Evolutionary conservation across 2,113 vertebrate species (phyloP), one percentile per base, ranked within the genome.

Genomic region (Phaethon lepturus): DNA sequence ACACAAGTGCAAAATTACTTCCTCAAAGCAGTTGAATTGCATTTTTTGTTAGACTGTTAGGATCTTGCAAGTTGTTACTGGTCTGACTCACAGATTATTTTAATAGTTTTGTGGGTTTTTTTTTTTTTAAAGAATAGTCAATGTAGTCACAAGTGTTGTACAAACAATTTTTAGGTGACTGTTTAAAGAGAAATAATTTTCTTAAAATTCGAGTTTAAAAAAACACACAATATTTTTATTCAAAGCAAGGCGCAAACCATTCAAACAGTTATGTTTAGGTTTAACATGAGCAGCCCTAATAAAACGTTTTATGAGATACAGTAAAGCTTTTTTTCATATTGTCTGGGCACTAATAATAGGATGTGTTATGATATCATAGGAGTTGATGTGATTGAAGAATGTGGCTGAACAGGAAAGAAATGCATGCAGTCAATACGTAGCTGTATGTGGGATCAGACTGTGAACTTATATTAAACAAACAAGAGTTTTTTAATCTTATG

Each of bases 151-250:
- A 55, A 72, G 3, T 28, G 3, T 26, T 84, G 10, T 24, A n/a
- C 3, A 42, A 64, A 64, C 17, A n/a, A 1, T 4, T 12, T 80
- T 49, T 45, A 17, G 12, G 13, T 45, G 17, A 3, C 17, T 55
- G 3, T 64, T 77, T 40, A 31, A 71, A 67, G 10, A 68, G 25
- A 52, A 74, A 42, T 24, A 33, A 38, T 49, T 44, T 31, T 17
- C 6, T 26, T 66, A 33, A 77, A 69, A 59, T 50, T 19, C 1
- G 1, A 33, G 2, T 71, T 66, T 33, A 13, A 62, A 50, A 49
- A 26, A 2, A 2, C 2, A 17, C 3, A 4, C 1, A 4, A 3
- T 18, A 17, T 62, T 67, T 56, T 79, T 68, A 50, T 72, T 56
- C 58, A 47, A 80, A 72, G 6, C 9, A 58, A 56, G 23, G 15